Evolutionary conservation across 2,888 invertebrate genomes (phyloP), one percentile per base, ranked within the genome.

Genomic region (Criorhina ranunculi): DNA sequence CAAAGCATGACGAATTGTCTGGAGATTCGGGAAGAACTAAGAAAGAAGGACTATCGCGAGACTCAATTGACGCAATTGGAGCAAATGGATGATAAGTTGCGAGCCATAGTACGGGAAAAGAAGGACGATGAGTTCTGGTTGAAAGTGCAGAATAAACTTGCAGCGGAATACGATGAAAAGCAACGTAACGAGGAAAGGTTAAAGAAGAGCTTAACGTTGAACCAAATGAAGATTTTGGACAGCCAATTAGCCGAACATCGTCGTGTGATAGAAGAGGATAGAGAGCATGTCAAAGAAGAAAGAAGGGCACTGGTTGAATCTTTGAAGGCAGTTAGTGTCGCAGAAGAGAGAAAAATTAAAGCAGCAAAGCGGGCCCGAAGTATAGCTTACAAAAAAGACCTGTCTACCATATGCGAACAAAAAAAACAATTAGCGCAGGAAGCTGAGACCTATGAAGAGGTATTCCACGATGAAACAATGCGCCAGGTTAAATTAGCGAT

Each of bases 1-100:
- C 90, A 90, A 67, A 86, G 88, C 11, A 90, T 91, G 89, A 70
- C 87, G n/a, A 89, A 89, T 69, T 91, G 91, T 70, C 88, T 90
- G 66, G 90, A 90, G 66, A 88, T 91, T 37, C 90, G 91, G 9
- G 89, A 90, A 44, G 89, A 89, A 0, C 51, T 91, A 79, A 88
- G 90, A 0, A 87, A 77, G 35, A 88, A 89, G 64, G 89, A 90
- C 67, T 72, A 88, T 24, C 82, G 73, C 11, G 88, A 90, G 12
- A 88, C 88, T 0, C 89, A 88, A 42, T 70, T 88, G 11, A 88
- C 89, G n/a, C 90, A 89, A 59, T 87, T 89, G 72, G 89, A 90
- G 57, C 91, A 91, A 73, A 91, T 91, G 29, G 79, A 87, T 9
- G 90, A 91, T n/a, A 90, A 89, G 17, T 72, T 87, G 19, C 87